Conservation (phyloP, 2,888 invertebrate species). For the Venusia cambrica region DNA sequence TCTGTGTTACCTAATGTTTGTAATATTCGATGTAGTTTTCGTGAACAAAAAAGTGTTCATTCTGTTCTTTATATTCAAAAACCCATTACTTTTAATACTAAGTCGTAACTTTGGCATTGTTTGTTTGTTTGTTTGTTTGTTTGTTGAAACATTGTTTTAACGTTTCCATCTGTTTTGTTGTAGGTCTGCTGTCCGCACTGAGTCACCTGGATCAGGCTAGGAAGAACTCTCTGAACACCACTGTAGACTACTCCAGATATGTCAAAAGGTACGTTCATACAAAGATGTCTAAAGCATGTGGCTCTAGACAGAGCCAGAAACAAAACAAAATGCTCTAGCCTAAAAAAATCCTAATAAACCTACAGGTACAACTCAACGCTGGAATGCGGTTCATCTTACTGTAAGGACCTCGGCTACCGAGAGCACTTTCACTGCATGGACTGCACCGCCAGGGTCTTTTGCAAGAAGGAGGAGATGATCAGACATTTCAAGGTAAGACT, state of each 20-base stretch:
- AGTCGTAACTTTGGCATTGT: too few relatives aligned
- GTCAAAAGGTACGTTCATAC: constrained; percentile 92
- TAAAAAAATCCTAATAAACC: background rate
- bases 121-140: too few relatives aligned
- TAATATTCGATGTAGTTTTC: too few relatives aligned
- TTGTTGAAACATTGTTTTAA: too few relatives aligned
- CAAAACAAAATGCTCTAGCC: too few relatives aligned
- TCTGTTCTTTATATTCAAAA: too few relatives aligned
- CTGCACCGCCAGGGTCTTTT: constrained; percentile 90
- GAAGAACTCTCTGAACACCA: constrained; percentile 82
- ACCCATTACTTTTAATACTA: too few relatives aligned
- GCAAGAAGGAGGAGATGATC: constrained; percentile 99
- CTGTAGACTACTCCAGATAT: constrained; percentile 93
- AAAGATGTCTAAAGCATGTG: too few relatives aligned
- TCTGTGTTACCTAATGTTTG: too few relatives aligned
- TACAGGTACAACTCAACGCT: constrained; percentile 86
- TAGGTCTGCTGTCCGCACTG: constrained; percentile 73
- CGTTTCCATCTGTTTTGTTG: constrained; percentile 28
- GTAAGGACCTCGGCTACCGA: constrained; percentile 93
- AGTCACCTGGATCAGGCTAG: constrained; percentile 76
- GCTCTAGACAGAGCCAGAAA: too few relatives aligned
- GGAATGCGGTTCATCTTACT: constrained; percentile 92
- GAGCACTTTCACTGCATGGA: constrained; percentile 97
- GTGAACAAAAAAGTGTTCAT: too few relatives aligned
- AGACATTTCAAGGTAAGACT: constrained; percentile 93